Evolutionary conservation across 1,140 invertebrate genomes (phyloP).

Genomic region (Camponotus pennsylvanicus): DNA sequence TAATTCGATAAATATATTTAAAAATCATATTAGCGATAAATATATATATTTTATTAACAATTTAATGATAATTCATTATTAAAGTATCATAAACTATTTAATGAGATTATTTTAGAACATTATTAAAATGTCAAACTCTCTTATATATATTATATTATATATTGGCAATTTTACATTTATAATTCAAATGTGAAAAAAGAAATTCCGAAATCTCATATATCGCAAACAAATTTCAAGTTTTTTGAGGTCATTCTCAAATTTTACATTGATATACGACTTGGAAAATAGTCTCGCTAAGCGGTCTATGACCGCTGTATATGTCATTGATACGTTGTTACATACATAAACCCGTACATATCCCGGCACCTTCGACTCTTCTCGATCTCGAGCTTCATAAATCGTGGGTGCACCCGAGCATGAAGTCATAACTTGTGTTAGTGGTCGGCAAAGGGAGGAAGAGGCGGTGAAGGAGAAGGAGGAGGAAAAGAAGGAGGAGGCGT

Average conservation of each 20-base stretch:
- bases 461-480: conserved; percentile 17
- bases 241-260: background rate
- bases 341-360: conserved; percentile 23
- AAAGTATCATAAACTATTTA: no score
- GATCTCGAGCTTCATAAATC: conserved; percentile 74
- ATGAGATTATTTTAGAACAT: background rate
- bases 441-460: conserved; percentile 21
- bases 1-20: background rate
- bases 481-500: conserved; percentile 45
- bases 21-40: background rate
- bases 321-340: conserved; percentile 16
- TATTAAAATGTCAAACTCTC: background rate
- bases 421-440: conserved; percentile 72
- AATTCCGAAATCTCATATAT: background rate
- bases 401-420: conserved; percentile 68
- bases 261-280: background rate
- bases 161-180: background rate
- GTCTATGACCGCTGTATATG: conserved; percentile 11
- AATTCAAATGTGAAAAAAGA: background rate
- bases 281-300: background rate
- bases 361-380: conserved; percentile 49
- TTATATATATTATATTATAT: background rate
- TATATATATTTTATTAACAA: background rate
- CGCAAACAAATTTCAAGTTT: background rate
- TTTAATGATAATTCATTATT: background rate